phyloP scores from a whole-genome alignment of 2,888 invertebrate species.

The Lepidonotus clava region DNA sequence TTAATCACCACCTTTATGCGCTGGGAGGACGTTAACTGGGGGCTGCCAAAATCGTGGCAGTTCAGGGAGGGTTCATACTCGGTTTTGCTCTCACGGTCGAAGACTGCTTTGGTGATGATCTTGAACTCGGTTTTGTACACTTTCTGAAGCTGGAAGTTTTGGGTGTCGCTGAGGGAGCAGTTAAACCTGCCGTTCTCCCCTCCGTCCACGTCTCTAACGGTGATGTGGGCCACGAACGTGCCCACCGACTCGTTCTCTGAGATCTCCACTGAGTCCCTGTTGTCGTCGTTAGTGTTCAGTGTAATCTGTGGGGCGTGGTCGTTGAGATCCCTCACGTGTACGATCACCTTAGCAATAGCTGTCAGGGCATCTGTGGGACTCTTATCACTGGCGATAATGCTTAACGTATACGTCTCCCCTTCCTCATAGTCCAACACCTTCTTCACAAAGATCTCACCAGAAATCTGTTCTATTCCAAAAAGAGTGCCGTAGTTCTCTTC shows the following conservation, averaged over 20 bases:
- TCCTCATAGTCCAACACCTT: constrained; percentile 61
- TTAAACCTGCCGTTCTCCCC: constrained; percentile 59
- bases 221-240: constrained; percentile 59
- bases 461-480: constrained; percentile 52
- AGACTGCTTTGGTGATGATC: constrained; percentile 49
- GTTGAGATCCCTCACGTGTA: constrained; percentile 50
- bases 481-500: constrained; percentile 44
- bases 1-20: constrained; percentile 89
- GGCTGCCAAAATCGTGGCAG: constrained; percentile 94
- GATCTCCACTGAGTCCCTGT: neutral
- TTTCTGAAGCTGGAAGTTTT: constrained; percentile 50
- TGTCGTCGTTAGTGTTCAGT: neutral
- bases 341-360: constrained; percentile 48
- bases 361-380: constrained; percentile 51
- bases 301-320: constrained; percentile 54
- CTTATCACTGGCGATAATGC: constrained; percentile 58
- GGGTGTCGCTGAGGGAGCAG: constrained; percentile 44
- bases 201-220: constrained; percentile 56
- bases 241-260: constrained; percentile 85
- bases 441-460: constrained; percentile 58
- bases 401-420: constrained; percentile 52
- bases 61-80: constrained; percentile 90
- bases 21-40: constrained; percentile 93
- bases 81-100: constrained; percentile 71
- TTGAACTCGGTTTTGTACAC: constrained; percentile 58